These are phyloP conservation scores for Parotia lawesii DNA, from an alignment of 2,113 vertebrate genomes.

Conservation along the genomic window DNA sequence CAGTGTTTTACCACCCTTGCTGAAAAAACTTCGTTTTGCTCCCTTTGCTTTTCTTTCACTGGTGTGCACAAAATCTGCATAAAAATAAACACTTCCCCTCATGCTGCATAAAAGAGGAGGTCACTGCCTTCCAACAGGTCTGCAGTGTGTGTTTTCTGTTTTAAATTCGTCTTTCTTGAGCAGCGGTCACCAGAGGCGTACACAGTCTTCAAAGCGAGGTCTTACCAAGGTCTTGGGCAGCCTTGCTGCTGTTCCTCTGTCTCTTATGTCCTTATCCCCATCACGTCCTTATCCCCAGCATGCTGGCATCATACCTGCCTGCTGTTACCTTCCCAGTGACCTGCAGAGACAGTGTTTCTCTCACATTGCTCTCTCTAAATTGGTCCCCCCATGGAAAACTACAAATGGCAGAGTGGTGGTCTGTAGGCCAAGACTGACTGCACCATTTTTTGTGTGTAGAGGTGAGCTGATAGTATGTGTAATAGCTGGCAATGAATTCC, in stretches of 20 bases:
- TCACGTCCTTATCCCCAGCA: not conserved
- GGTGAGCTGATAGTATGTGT: not conserved
- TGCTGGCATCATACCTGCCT: accelerated
- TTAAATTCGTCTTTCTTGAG: not conserved
- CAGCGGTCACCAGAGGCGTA: not conserved
- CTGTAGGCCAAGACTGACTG: not conserved
- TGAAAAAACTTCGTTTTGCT: not conserved
- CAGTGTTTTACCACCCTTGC: not conserved
- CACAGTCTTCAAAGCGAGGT: not conserved
- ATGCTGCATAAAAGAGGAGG: not conserved
- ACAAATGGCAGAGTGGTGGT: not conserved
- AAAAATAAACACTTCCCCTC: not conserved
- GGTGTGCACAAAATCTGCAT: not conserved
- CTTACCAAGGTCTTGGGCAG: not conserved
- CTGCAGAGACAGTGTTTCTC: not conserved
- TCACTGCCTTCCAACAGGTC: not conserved
- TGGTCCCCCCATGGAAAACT: not conserved
- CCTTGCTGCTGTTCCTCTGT: not conserved
- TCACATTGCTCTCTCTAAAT: not conserved
- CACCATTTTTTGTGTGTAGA: accelerated
- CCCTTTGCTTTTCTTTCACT: not conserved
- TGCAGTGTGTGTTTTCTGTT: not conserved
- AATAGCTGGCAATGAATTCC: not conserved
- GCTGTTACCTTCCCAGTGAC: not conserved
- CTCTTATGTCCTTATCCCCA: not conserved